These are phyloP conservation scores for Scaptodrosophila lebanonensis DNA, from an alignment of 1,140 invertebrate genomes.

Conservation along the genomic window DNA sequence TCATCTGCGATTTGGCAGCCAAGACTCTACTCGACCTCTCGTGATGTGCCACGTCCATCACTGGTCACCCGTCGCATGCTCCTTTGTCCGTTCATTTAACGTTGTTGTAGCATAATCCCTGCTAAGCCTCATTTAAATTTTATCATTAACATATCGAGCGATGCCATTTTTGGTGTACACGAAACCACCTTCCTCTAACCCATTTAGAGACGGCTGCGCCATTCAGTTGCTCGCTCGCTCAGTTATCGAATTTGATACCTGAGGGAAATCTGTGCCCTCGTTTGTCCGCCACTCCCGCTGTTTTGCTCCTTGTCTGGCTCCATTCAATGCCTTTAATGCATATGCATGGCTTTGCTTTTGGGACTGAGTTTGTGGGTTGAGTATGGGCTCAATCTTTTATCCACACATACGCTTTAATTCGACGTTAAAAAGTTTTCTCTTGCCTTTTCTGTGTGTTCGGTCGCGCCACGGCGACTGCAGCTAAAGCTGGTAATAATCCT, in stretches of 20 bases:
- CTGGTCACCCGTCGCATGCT: conserved; percentile 36
- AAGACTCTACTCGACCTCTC: too few relatives aligned
- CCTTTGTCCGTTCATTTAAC: not conserved
- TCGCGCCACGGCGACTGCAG: conserved; percentile 25
- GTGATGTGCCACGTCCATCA: too few relatives aligned
- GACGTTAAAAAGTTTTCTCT: conserved; percentile 65
- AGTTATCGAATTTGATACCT: too few relatives aligned
- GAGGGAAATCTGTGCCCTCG: conserved; percentile 55
- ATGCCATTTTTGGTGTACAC: conserved; percentile 54
- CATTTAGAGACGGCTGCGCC: not conserved
- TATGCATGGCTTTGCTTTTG: not conserved
- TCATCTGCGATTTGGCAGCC: too few relatives aligned
- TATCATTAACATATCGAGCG: conserved; percentile 72
- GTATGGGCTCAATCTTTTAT: not conserved
- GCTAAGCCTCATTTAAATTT: conserved; percentile 69
- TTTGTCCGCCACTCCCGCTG: conserved; percentile 13
- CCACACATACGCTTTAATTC: conserved; percentile 36
- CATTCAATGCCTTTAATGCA: conserved; percentile 40
- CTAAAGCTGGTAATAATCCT: conserved; percentile 71
- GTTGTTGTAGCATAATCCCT: conserved; percentile 42
- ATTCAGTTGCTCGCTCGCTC: too few relatives aligned
- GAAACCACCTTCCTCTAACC: conserved; percentile 13
- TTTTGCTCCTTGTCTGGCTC: conserved; percentile 7
- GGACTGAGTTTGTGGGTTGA: too few relatives aligned
- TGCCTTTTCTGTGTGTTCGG: conserved; percentile 31